These are phyloP conservation scores for Brotula barbata DNA, from an alignment of 2,797 vertebrate species.

Conservation along the genomic window DNA sequence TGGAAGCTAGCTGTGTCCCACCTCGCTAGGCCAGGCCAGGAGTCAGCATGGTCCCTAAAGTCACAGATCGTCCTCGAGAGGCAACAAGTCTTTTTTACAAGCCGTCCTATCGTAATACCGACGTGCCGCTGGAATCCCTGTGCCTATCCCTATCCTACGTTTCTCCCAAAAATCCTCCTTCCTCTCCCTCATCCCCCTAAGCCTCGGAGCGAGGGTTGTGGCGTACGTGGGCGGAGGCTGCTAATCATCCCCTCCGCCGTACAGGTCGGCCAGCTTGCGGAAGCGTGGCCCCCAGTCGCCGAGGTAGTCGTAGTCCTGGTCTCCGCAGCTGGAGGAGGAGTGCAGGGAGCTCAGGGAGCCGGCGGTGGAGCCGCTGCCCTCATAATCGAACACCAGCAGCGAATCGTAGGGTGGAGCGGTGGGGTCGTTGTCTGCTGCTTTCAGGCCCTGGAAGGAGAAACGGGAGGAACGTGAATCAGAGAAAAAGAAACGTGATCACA, in stretches of 20 bases:
- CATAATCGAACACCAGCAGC: constrained; percentile 96
- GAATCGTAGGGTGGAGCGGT: constrained; percentile 97
- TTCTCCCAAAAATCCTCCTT: constrained; percentile 16
- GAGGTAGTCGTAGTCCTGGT: constrained; percentile 99
- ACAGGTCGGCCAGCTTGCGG: constrained; percentile 97
- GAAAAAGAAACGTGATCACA: no score
- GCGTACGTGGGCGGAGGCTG: neutral
- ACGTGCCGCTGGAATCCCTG: constrained; percentile 67
- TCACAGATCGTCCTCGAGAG: constrained; percentile 45
- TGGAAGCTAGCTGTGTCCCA: constrained; percentile 33
- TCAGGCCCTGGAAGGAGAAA: constrained; percentile 84
- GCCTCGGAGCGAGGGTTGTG: constrained; percentile 17
- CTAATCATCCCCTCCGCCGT: constrained; percentile 92
- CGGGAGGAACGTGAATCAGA: constrained; percentile 9
- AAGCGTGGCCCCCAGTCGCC: constrained; percentile 98
- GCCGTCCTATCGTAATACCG: constrained; percentile 82
- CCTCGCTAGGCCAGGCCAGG: constrained; percentile 23
- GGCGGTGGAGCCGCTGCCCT: constrained; percentile 94
- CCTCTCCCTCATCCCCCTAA: constrained; percentile 15
- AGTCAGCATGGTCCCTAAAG: constrained; percentile 52
- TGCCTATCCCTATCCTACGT: constrained; percentile 19
- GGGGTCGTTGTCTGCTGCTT: constrained; percentile 95
- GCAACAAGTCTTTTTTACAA: constrained; percentile 83
- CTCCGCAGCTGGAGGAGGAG: constrained; percentile 92
- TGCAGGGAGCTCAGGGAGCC: constrained; percentile 97